Evolutionary conservation across 2,113 vertebrate species (phyloP).

Genomic region (human): GRCh38 chr1:220240001-220240500

Average conservation of each 20-base stretch:
- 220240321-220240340: background rate
- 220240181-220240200: background rate
- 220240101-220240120: background rate
- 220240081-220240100: background rate
- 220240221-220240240: background rate
- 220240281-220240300: background rate
- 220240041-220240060: background rate
- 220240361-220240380: background rate
- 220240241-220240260: background rate
- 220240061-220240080: background rate
- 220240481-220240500: background rate
- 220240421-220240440: constrained; percentile 18
- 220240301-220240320: background rate
- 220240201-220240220: background rate
- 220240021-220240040: background rate
- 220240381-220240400: background rate
- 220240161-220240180: background rate
- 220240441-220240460: background rate
- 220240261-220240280: background rate
- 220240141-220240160: background rate
- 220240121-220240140: background rate
- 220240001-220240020: background rate
- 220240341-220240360: background rate
- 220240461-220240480: constrained; percentile 36
- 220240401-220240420: background rate